Conservation (phyloP, 2,888 invertebrate genomes). For the Pocota personata region DNA sequence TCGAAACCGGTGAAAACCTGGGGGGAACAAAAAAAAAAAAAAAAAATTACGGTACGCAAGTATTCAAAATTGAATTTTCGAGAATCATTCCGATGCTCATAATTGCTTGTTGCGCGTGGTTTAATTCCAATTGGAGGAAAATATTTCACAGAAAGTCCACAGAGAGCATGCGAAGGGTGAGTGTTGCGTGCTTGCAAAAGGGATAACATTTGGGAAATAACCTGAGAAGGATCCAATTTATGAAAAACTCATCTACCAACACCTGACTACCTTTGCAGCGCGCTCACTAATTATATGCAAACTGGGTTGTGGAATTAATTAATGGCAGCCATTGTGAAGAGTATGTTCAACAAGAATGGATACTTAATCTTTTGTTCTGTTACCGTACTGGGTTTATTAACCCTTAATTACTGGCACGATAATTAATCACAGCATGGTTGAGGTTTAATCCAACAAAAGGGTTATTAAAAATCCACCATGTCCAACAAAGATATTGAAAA, state of each 20-base stretch:
- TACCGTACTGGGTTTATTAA: constrained; percentile 21
- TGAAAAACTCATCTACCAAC: constrained; percentile 41
- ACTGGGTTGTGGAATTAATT: constrained; percentile 57
- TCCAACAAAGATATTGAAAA: neutral
- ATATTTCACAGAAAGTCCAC: constrained; percentile 29
- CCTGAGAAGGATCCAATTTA: constrained; percentile 30
- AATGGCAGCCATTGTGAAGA: constrained; percentile 60
- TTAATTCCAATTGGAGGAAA: constrained; percentile 31
- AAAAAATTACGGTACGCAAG: constrained; percentile 17
- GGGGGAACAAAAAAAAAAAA: neutral
- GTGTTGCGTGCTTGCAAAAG: neutral
- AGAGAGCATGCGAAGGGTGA: neutral
- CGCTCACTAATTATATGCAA: constrained; percentile 57
- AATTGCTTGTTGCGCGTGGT: constrained; percentile 69
- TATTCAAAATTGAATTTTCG: constrained; percentile 63
- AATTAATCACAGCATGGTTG: constrained; percentile 60
- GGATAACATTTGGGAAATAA: constrained; percentile 45
- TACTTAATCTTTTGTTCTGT: constrained; percentile 53
- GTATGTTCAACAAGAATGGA: constrained; percentile 54
- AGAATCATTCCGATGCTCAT: constrained; percentile 62
- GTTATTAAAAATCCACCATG: neutral
- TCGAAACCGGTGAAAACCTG: neutral
- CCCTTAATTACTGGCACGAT: constrained; percentile 48
- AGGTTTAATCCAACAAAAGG: constrained; percentile 20
- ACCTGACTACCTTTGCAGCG: constrained; percentile 43